Conservation (phyloP, 2,888 invertebrate species). For the Rapana venosa region DNA sequence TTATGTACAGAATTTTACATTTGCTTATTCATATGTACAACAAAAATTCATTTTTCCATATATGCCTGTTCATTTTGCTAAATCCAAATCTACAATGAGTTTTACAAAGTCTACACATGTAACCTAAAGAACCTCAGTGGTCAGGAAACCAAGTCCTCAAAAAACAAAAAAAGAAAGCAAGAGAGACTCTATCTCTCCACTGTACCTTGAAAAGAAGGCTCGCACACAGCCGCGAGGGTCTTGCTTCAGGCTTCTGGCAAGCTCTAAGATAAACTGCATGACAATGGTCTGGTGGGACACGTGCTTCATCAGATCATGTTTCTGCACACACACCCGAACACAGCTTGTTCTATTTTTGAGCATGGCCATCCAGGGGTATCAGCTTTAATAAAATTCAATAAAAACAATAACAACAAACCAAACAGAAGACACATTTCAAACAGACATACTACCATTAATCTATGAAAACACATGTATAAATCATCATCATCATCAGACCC, state of each 20-base stretch:
- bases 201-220: slow-evolving; percentile 87
- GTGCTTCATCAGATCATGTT: slow-evolving; percentile 95
- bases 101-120: not conserved
- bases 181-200: not conserved
- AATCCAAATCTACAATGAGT: too few relatives aligned
- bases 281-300: slow-evolving; percentile 98
- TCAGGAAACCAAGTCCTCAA: too few relatives aligned
- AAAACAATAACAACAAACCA: not conserved
- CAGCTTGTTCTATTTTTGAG: too few relatives aligned
- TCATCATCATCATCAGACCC: too few relatives aligned
- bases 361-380: too few relatives aligned
- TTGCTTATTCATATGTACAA: not conserved
- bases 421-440: not conserved
- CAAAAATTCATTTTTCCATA: not conserved
- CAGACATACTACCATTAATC: too few relatives aligned
- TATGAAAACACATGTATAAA: too few relatives aligned
- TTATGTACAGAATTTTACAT: too few relatives aligned
- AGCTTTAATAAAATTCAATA: not conserved
- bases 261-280: slow-evolving; percentile 98
- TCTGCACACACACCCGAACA: slow-evolving; percentile 81
- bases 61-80: too few relatives aligned
- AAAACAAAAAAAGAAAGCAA: too few relatives aligned
- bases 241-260: slow-evolving; percentile 93
- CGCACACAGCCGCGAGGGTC: slow-evolving; percentile 95
- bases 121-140: not conserved